phyloP scores from a whole-genome alignment of 2,113 vertebrate species.

The Cebus imitator region DNA sequence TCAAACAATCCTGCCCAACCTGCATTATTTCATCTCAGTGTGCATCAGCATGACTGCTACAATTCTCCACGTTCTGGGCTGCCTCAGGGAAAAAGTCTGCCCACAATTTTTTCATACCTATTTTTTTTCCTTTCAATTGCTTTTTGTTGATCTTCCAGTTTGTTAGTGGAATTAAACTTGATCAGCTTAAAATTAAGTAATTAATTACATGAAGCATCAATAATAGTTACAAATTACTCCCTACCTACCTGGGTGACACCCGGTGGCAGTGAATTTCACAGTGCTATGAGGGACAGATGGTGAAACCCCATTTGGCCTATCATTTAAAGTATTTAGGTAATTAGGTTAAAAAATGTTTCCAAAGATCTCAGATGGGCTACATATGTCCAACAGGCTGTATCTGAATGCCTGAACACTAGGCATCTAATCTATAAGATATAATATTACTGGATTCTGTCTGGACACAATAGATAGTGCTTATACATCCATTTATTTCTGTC shows the following conservation, averaged over 20 bases:
- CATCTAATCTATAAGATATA: not conserved
- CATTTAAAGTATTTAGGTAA: not conserved
- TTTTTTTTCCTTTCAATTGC: constrained; percentile 37
- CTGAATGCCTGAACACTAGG: not conserved
- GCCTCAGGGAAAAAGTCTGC: not conserved
- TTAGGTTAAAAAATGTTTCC: not conserved
- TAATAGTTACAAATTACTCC: not conserved
- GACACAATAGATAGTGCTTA: not conserved
- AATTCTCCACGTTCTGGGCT: not conserved
- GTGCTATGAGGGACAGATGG: not conserved
- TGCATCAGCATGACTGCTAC: not conserved
- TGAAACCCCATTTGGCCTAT: not conserved
- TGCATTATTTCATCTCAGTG: not conserved
- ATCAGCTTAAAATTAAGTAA: constrained; percentile 32
- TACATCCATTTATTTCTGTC: not conserved
- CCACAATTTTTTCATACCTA: not conserved
- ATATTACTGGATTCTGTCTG: not conserved
- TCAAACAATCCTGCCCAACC: not conserved
- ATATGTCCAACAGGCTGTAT: not conserved
- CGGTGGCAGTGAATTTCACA: not conserved
- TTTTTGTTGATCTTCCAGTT: not conserved
- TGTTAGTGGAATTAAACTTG: constrained; percentile 7
- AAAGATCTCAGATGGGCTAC: not conserved
- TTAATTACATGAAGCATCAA: constrained; percentile 28
- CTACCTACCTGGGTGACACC: not conserved